Conservation (phyloP, 2,113 vertebrate species). For the Bungarus multicinctus region DNA sequence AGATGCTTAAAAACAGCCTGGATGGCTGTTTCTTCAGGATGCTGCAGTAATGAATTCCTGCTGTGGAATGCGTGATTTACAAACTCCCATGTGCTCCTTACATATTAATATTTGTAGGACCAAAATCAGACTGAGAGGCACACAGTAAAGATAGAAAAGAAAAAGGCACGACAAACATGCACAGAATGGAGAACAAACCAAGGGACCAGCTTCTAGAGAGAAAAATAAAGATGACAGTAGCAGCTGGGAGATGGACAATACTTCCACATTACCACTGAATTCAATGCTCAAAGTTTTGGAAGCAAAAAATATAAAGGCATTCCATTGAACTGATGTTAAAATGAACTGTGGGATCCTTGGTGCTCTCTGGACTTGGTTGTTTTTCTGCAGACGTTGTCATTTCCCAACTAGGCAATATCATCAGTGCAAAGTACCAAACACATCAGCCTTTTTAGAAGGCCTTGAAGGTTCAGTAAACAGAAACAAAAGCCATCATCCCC, state of each 20-base stretch:
- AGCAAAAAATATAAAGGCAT: background rate
- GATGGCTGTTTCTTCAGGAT: background rate
- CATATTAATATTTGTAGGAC: background rate
- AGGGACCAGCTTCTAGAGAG: background rate
- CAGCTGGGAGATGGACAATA: background rate
- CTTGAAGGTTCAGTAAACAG: background rate
- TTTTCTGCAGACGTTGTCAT: background rate
- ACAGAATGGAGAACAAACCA: background rate
- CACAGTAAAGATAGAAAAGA: background rate
- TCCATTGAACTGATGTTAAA: background rate
- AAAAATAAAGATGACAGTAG: background rate
- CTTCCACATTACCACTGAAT: background rate
- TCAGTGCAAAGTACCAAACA: background rate
- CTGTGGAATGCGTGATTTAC: background rate
- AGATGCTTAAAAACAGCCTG: background rate
- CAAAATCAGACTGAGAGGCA: background rate
- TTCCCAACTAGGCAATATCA: background rate
- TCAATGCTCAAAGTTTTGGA: background rate
- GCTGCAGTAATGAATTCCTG: background rate
- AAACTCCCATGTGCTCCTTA: background rate
- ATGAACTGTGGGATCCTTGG: background rate
- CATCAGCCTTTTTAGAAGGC: background rate
- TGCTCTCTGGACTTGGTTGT: background rate
- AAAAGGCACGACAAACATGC: background rate
- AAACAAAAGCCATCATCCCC: background rate